These are phyloP conservation scores for Gryllus longicercus DNA, from an alignment of 2,888 invertebrate species.

Conservation along the genomic window DNA sequence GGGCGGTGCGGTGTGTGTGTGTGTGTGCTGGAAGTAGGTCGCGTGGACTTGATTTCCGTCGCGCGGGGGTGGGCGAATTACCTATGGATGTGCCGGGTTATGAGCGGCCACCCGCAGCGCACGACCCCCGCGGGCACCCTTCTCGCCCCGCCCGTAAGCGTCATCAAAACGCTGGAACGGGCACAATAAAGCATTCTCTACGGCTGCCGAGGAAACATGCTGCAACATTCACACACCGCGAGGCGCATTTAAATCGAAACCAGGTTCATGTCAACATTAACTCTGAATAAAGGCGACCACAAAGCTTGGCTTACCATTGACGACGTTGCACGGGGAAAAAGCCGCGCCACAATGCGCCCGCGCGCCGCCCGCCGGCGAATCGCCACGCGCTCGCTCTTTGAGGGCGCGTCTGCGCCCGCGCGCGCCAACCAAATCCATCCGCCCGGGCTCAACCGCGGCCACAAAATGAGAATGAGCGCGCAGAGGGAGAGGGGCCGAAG, in stretches of 20 bases:
- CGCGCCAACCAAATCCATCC: too few species aligned
- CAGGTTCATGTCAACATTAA: slow-evolving; percentile 8
- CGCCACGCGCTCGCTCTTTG: too few species aligned
- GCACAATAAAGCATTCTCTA: slow-evolving; percentile 1
- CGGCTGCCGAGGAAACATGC: not conserved
- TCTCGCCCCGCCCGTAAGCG: not conserved
- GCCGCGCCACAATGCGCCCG: too few species aligned
- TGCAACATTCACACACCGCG: not conserved
- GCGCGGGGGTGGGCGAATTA: not conserved
- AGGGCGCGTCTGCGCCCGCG: too few species aligned
- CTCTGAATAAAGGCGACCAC: not conserved
- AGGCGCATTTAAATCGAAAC: not conserved
- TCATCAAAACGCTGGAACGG: slow-evolving; percentile 1
- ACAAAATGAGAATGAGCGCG: too few species aligned
- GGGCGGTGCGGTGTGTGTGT: too few species aligned
- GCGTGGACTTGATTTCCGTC: not conserved
- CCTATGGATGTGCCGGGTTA: not conserved
- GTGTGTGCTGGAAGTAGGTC: not conserved
- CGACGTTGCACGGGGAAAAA: not conserved
- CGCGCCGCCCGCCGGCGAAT: too few species aligned
- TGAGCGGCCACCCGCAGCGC: not conserved
- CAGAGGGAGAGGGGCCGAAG: too few species aligned
- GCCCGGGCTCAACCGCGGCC: too few species aligned
- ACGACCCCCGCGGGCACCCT: not conserved
- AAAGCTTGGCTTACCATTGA: not conserved